Evolutionary conservation across 2,797 vertebrate species (phyloP), one percentile per base, ranked within the genome.

Genomic region (Chaunax sp.): DNA sequence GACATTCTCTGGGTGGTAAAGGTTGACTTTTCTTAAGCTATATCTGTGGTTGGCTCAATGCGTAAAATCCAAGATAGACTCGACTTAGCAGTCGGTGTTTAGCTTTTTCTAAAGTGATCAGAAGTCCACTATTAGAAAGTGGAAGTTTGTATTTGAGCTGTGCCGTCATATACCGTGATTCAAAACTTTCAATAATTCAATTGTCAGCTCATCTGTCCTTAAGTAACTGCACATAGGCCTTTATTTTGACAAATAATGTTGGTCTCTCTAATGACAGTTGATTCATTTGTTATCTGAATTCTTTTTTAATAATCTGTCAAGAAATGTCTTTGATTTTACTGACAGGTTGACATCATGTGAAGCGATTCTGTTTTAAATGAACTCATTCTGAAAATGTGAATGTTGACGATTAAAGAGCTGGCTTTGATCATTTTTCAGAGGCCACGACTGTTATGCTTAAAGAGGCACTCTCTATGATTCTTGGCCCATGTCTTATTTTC

Each of bases 401-500:
- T 78, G 88, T 88, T 93, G 90, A 93, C 77, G 87, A 92, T 91
- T 92, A 89, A 89, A 87, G 76, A 61, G 75, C 43, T 47, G 62
- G 53, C 91, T 93, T 90, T 92, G 92, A 93, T 93, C 88, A 87
- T 90, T 93, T 93, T 91, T 88, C 90, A 91, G 88, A 83, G 90
- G 89, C 90, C 88, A 83, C 80, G 90, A 89, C 87, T 93, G 92
- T 93, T 94, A 93, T 93, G 91, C 90, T 94, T 92, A 89, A 92
- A 90, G 90, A 93, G 90, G 90, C 89, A 78, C 86, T 87, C 90
- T 88, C 81, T 94, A 81, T 94, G 90, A 91, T 91, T 92, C 85
- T 93, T 94, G 93, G 92, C 92, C 46, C 44, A 12, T 37, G 69
- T 44, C 63, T 82, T 94, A 87, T 94, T 93, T 94, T 94, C 91